These are phyloP conservation scores for Drosophila tani DNA, from an alignment of 1,140 invertebrate species.

Conservation along the genomic window DNA sequence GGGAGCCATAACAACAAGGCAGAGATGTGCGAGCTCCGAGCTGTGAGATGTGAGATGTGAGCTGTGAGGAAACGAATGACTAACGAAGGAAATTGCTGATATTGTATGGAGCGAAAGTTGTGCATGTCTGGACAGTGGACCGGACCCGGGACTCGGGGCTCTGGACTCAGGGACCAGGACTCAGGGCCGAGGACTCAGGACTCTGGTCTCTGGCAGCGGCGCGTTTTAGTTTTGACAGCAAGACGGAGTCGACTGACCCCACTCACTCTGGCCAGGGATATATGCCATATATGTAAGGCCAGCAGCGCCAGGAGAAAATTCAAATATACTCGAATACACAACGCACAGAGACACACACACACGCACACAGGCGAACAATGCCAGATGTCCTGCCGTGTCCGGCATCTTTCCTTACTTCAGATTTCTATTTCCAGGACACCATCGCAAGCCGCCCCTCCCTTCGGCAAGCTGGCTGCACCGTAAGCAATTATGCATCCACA, in stretches of 20 bases:
- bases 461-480: conserved; percentile 33
- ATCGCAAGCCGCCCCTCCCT: conserved; percentile 7
- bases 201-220: conserved; percentile 59
- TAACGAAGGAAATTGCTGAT: conserved; percentile 84
- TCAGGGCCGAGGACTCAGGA: not conserved
- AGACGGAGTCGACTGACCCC: conserved; percentile 46
- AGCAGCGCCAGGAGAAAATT: conserved; percentile 50
- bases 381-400: conserved; percentile 64
- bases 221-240: conserved; percentile 80
- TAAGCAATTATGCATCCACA: conserved; percentile 66
- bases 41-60: conserved; percentile 33
- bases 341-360: conserved; percentile 8
- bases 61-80: conserved; percentile 80
- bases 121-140: conserved; percentile 63
- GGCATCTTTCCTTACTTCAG: conserved; percentile 63
- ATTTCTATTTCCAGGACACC: conserved; percentile 50
- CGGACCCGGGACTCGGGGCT: not conserved
- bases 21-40: conserved; percentile 20
- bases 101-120: conserved; percentile 81
- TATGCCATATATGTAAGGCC: conserved; percentile 36
- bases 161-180: conserved; percentile 1
- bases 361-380: conserved; percentile 40
- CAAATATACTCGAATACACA: conserved; percentile 53
- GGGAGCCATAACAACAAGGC: conserved; percentile 77
- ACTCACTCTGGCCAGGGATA: conserved; percentile 19